These are phyloP conservation scores for Podocnemis expansa DNA, from an alignment of 2,113 vertebrate species.

Conservation along the genomic window DNA sequence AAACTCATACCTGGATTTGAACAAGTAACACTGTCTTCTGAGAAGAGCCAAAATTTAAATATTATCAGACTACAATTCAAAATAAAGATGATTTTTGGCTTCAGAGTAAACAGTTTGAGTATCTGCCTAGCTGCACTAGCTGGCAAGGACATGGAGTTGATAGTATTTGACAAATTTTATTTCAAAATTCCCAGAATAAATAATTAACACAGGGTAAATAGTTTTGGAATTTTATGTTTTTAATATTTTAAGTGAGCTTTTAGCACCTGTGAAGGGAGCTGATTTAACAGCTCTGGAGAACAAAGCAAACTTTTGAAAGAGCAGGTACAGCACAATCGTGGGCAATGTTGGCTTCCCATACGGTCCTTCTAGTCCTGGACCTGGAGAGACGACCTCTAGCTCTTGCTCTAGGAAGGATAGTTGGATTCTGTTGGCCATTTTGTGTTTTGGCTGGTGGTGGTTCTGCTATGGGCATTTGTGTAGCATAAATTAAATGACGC, in stretches of 20 bases:
- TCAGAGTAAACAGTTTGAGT: neutral
- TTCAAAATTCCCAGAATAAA: neutral
- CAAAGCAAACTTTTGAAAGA: neutral
- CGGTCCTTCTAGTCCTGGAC: neutral
- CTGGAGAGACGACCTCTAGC: neutral
- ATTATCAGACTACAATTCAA: neutral
- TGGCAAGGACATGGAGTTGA: neutral
- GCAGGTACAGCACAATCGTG: neutral
- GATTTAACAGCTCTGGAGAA: rapidly evolving
- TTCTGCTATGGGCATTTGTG: rapidly evolving
- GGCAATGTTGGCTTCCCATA: neutral
- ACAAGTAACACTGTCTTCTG: neutral
- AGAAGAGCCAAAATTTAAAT: no score
- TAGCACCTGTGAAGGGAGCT: neutral
- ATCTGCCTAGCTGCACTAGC: neutral
- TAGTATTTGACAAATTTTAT: neutral
- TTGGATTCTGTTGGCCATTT: neutral
- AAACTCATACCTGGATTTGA: neutral
- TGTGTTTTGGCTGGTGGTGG: neutral
- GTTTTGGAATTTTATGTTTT: neutral
- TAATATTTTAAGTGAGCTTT: neutral
- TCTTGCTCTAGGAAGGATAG: neutral
- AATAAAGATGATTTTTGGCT: neutral
- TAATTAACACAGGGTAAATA: neutral
- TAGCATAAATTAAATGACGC: rapidly evolving